These are phyloP conservation scores for Muscidifurax raptorellus DNA, from an alignment of 1,140 invertebrate genomes.

Conservation along the genomic window DNA sequence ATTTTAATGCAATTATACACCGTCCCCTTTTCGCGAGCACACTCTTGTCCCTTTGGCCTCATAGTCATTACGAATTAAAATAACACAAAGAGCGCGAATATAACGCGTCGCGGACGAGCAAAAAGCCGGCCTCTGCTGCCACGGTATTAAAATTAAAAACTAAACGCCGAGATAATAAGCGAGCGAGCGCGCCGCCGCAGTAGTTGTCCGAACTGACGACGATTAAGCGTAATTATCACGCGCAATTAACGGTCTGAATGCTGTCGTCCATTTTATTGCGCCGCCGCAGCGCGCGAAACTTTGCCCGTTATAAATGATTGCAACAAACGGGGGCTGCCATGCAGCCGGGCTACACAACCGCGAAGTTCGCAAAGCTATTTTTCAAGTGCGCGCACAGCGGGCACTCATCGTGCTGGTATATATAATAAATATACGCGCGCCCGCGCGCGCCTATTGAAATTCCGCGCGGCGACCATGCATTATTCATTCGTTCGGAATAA, in stretches of 20 bases:
- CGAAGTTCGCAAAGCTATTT: conserved; percentile 42
- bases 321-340: conserved; percentile 15
- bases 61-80: neutral
- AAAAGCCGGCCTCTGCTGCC: neutral
- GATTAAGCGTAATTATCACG: conserved; percentile 49
- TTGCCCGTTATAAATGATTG: conserved; percentile 53
- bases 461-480: neutral
- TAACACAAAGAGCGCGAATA: too few relatives aligned
- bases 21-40: too few relatives aligned
- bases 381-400: conserved; percentile 32
- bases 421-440: neutral
- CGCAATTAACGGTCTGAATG: conserved; percentile 46
- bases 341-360: neutral
- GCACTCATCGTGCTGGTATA: neutral
- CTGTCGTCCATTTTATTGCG: conserved; percentile 35
- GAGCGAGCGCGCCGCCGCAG: neutral
- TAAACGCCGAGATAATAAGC: conserved; percentile 13
- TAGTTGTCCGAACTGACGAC: conserved; percentile 26
- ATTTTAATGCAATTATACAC: too few relatives aligned
- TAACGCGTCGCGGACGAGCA: neutral
- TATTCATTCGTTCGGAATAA: neutral
- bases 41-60: too few relatives aligned
- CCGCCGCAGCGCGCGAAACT: conserved; percentile 36
- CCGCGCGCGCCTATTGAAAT: neutral
- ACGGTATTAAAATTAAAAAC: neutral